Evolutionary conservation across 2,113 vertebrate species (phyloP), one percentile per base, ranked within the genome.

Genomic region (Balaenoptera acutorostrata): DNA sequence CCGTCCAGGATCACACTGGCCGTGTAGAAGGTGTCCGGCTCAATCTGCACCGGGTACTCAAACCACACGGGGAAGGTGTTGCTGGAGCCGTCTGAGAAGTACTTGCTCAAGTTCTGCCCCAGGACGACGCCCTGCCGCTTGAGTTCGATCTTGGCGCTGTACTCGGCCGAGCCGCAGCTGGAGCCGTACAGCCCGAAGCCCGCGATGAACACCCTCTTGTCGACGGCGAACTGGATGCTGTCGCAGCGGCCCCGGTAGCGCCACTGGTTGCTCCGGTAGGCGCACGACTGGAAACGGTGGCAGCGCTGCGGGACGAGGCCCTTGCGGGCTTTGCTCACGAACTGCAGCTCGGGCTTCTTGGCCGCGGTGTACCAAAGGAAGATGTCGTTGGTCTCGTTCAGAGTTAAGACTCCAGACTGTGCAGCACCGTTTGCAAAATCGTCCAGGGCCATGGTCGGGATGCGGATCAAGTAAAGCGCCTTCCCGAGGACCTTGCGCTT

Each of bases 251-350:
- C 99, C 44, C 99, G 98, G 95, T 99, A 99, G 36, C 99, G 99
- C 99, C 99, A 99, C 98, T 99, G 99, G 98, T 99, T 99, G 99
- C 99, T 99, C 72, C 99, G 99, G 97, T 99, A 99, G 96, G 99
- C 99, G 14, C 99, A 99, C 0, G 99, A 99, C 98, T 99, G 99
- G 98, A 99, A 99, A 29, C 99, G 99, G 98, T 99, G 99, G 97
- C 99, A 99, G 55, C 99, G 99, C 97, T 99, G 99, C 0, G 99
- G 99, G 12, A 99, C 99, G 0, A 99, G 99, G 55, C 99, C 99
- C 36, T 99, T 99, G 10, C 99, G 98, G 49, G 99, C 99, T 97
- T 99, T 99, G 98, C 99, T 99, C 66, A 98, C 99, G 61, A 99
- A 99, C 98, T 99, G 98, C 94, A 99, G 96, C 93, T 99, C 99